Base-by-base conservation (phyloP, 2,888 invertebrate genomes). In the Nephrotoma flavescens region DNA sequence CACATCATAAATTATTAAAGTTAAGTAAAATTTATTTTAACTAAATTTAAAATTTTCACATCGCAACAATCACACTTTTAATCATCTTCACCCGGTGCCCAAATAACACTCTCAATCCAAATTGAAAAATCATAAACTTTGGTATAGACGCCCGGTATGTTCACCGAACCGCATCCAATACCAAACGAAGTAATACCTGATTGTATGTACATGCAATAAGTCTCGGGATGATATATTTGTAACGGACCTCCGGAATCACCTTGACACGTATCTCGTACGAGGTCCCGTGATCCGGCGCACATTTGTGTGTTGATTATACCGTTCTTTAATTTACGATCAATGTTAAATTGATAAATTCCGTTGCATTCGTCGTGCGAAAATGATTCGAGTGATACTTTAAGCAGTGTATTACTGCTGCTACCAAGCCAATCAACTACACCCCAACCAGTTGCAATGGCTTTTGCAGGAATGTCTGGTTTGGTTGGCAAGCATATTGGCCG, bases 191-290 rank as follows among this genome's bases (percentile, higher is more conserved):
- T 93, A 0, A 94, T 88, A 0, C 93, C 94, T 86, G 93, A 89
- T 0, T 93, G 88, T 83, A 91, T 91, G 88, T 92, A 92, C 89
- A 93, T 90, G 88, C 93, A 94, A 4, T 89, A 87, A 6, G 89
- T 86, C 6, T 88, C 87, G 0, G 41, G 9, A 88, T 90, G 91
- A 85, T 89, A 90, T 0, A 92, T 89, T 85, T 92, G 91, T 41
- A 95, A 90, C 0, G 95, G 95, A 2, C 95, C 94, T 12, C 95
- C 95, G 7, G 94, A 94, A 90, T 95, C 95, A 9, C 95, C 94
- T 92, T 83, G 89, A 86, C 94, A 94, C 0, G 94, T 93, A 87
- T 94, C 94, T 47, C 91, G 91, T 0, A 88, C 88, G 86, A 90
- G 89, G 0, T 88, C 88, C 6, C 88, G 89, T 0, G 92, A 92